These are phyloP conservation scores for Stegodyphus dumicola DNA, from an alignment of 1,140 invertebrate genomes.

Conservation along the genomic window DNA sequence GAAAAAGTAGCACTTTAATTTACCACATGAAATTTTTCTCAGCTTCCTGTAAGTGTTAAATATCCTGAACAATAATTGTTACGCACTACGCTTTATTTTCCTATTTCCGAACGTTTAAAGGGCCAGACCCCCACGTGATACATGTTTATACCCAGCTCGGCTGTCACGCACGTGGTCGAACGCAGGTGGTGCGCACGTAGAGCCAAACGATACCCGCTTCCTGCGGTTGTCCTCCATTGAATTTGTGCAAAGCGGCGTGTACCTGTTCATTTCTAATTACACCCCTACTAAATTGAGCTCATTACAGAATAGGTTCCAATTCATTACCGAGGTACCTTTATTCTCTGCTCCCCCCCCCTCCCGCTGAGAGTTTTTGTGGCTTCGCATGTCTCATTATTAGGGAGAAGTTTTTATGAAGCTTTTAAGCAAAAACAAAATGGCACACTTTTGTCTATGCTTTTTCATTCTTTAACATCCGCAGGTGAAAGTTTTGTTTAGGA, in stretches of 20 bases:
- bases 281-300: not conserved
- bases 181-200: slow-evolving; percentile 32
- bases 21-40: too few species aligned
- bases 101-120: not conserved
- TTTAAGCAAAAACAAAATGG: too few species aligned
- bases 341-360: not conserved
- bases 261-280: not conserved
- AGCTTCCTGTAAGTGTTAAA: too few species aligned
- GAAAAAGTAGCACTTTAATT: too few species aligned
- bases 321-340: not conserved
- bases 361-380: not conserved
- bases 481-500: too few species aligned
- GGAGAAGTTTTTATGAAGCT: too few species aligned
- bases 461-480: too few species aligned
- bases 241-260: not conserved
- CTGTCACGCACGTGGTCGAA: slow-evolving; percentile 24
- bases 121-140: not conserved
- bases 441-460: too few species aligned
- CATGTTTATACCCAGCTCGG: not conserved
- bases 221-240: not conserved
- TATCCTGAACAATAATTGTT: too few species aligned
- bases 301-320: not conserved
- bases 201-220: slow-evolving; percentile 2
- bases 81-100: too few species aligned
- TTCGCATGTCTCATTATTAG: not conserved